Evolutionary conservation across 2,888 invertebrate species (phyloP), one percentile per base, ranked within the genome.

Genomic region (Operophtera brumata): DNA sequence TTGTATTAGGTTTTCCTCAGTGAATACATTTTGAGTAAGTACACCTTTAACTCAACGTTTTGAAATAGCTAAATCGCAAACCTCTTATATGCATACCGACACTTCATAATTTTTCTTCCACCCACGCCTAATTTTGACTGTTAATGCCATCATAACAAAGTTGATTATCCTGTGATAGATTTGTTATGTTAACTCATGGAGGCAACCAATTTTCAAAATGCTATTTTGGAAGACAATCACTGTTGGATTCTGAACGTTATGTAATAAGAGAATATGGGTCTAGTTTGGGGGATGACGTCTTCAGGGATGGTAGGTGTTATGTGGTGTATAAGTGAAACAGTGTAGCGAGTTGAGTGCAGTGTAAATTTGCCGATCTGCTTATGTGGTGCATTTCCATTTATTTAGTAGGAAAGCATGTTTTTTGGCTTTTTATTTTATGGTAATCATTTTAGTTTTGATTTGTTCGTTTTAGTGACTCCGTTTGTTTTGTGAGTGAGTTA

Each of bases 301-400:
- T 63, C 46, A 11, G 10, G 26, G 51, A 11, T 34, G 45, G 54
- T 53, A 61, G 20, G 12, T 59, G 65, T 36, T 43, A 73, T 64
- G 77, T 67, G 47, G 51, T 75, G 71, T 79, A 75, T 77, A 77
- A 80, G 80, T 82, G 78, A 82, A 83, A 84, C 77, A 84, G 79
- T 85, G 88, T 86, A 73, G 80, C 84, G 60, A 75, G 69, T 79
- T 72, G 77, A 87, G 88, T 82, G 89, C 82, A 82, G 80, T 84
- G 89, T 82, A 84, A 86, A 89, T 88, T 89, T 86, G 83, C 82
- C 71, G 73, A 79, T 71, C 78, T 80, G 78, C 81, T 84, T 78
- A 78, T 78, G 84, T 70, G 84, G 81, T 66, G 66, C 80, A 76
- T 76, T 76, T 26, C 47, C 79, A 77, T 80, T 84, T 83, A 80